phyloP scores from a whole-genome alignment of 2,797 vertebrate genomes.

The Naso thynnoides region DNA sequence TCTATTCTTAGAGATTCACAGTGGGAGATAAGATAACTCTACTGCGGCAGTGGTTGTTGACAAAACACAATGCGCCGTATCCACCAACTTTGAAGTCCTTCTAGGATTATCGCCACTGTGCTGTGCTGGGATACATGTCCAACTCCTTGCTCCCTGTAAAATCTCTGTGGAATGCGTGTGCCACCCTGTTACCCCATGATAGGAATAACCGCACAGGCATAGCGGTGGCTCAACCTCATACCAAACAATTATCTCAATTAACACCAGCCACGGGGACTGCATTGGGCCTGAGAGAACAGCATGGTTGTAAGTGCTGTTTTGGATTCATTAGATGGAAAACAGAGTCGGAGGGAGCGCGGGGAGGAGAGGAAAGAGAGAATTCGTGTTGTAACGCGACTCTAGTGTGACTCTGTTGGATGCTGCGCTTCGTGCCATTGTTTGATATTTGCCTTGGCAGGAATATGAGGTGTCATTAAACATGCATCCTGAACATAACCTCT shows the following conservation, averaged over 20 bases:
- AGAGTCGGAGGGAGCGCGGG: neutral
- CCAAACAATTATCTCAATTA: constrained; percentile 74
- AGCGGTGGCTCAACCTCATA: constrained; percentile 57
- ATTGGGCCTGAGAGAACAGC: constrained; percentile 24
- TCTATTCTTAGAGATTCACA: constrained; percentile 65
- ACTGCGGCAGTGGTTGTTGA: constrained; percentile 71
- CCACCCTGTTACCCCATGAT: constrained; percentile 62
- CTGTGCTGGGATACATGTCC: constrained; percentile 44
- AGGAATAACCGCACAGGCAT: constrained; percentile 61
- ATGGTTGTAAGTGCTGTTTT: constrained; percentile 39
- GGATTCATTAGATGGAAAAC: constrained; percentile 54
- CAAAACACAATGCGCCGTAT: constrained; percentile 69
- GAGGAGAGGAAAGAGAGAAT: constrained; percentile 10
- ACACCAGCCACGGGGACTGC: constrained; percentile 31
- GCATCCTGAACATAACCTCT: constrained; percentile 57
- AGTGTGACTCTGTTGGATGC: constrained; percentile 20
- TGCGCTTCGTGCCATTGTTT: constrained; percentile 62
- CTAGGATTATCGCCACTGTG: constrained; percentile 29
- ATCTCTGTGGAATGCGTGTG: constrained; percentile 52
- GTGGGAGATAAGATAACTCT: constrained; percentile 53
- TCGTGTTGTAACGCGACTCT: constrained; percentile 45
- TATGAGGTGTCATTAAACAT: constrained; percentile 50
- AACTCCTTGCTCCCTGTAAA: constrained; percentile 48
- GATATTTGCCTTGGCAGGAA: constrained; percentile 69
- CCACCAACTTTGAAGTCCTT: constrained; percentile 56